Conservation (phyloP, 2,888 invertebrate genomes). For the Melikaiella ostensackeni region DNA sequence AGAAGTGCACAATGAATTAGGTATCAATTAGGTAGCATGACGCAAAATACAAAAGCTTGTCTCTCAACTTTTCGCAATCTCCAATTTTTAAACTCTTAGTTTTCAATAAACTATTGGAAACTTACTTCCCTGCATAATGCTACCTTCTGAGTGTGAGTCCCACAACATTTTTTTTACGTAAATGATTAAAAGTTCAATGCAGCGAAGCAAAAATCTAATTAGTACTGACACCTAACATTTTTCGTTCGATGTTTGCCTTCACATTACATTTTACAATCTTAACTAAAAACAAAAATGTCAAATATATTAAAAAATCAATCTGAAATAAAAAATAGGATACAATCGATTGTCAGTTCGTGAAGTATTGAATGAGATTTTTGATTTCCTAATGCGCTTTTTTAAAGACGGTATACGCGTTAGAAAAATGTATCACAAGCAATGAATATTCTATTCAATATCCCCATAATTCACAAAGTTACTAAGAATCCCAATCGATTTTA, state of each 20-base stretch:
- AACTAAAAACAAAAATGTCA: background rate
- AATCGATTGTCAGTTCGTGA: background rate
- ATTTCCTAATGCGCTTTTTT: background rate
- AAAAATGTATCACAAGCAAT: conserved; percentile 31
- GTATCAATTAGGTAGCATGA: background rate
- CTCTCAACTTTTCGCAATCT: background rate
- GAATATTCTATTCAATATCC: conserved; percentile 7
- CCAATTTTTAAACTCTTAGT: background rate
- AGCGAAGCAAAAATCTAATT: background rate
- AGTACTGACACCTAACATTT: background rate
- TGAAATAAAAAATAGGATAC: background rate
- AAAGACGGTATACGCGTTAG: background rate
- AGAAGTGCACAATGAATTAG: background rate
- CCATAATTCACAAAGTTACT: background rate
- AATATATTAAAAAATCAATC: background rate
- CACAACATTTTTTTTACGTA: background rate
- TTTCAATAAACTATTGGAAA: background rate
- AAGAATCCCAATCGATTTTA: background rate
- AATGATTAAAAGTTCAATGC: background rate
- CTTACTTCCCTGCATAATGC: background rate
- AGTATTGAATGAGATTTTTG: background rate
- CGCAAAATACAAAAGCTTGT: background rate
- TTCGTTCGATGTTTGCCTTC: background rate
- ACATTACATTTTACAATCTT: background rate
- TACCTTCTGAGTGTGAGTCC: background rate